Conservation (phyloP, 2,888 invertebrate species). For the Agrotis segetum region DNA sequence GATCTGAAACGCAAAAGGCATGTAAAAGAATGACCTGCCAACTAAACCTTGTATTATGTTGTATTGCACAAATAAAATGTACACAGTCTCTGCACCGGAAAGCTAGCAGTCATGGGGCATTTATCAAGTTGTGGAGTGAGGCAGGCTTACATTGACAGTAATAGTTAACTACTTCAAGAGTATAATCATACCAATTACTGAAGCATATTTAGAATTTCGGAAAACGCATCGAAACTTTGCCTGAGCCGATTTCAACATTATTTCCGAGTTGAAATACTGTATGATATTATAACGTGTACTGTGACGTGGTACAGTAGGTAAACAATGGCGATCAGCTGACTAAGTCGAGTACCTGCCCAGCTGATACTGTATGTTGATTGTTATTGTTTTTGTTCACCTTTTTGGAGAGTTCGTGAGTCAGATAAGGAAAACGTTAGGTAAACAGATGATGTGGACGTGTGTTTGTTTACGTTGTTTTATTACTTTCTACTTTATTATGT, state of each 20-base stretch:
- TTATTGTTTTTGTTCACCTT: conserved; percentile 21
- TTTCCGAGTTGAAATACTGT: not conserved
- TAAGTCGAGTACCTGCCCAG: conserved; percentile 13
- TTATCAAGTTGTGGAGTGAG: too few species aligned
- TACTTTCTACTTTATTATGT: conserved; percentile 1
- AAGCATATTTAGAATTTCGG: too few species aligned
- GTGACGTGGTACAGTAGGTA: not conserved
- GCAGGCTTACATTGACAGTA: too few species aligned
- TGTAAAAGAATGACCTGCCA: too few species aligned
- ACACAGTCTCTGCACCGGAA: too few species aligned
- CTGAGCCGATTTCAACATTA: not conserved
- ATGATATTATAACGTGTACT: not conserved
- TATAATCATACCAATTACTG: too few species aligned
- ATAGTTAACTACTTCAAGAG: too few species aligned
- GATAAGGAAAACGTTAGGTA: conserved; percentile 22
- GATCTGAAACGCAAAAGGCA: too few species aligned
- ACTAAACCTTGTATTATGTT: too few species aligned
- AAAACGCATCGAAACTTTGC: too few species aligned
- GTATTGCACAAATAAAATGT: too few species aligned
- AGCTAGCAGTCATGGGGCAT: too few species aligned
- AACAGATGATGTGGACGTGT: not conserved
- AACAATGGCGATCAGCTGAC: conserved; percentile 31
- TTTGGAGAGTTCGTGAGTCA: conserved; percentile 14
- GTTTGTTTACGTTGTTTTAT: conserved; percentile 5
- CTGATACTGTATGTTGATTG: conserved; percentile 39